Base-by-base conservation (phyloP, 2,797 vertebrate genomes). In the Poeciliopsis paucimaculata region DNA sequence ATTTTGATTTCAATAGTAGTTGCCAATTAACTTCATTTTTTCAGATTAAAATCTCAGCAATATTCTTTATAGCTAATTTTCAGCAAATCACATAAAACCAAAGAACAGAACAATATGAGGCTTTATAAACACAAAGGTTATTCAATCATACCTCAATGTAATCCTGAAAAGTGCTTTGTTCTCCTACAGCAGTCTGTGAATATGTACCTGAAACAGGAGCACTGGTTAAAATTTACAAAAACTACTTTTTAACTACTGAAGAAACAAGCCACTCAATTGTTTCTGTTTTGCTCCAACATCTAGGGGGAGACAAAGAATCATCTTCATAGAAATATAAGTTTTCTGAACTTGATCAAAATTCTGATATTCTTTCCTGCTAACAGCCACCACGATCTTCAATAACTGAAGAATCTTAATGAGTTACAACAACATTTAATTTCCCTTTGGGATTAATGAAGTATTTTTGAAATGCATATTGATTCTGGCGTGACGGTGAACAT, bases 291-390 rank as follows among this genome's bases (percentile, higher is more conserved):
- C 23, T 77, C 31, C 11, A 34, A 41, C 76, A 72, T 68, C 72
- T 70, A 77, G 76, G 41, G 23, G 76, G 76, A 60, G 76, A 70
- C 76, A 77, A 66, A n/a, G 12, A 1, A 5, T 13, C 11, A 5
- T 36, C 11, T 45, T 47, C 3, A 26, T 9, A 3, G 43, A 34
- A 28, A 60, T 15, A 28, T 28, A n/a, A 60, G 28, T 60, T 15
- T 31, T 1, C 12, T 16, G 28, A 60, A 60, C 13, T 2, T 57
- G 1, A 26, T 55, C 8, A 28, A 53, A 10, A 53, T 53, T 53
- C 55, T 23, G 23, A 28, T 41, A 2, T 41, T n/a, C 26, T 71
- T 71, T 49, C 47, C 18, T 49, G 47, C 47, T 20, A 49, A 49
- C 47, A 7, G 47, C 5, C 18, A 49, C 20, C 6, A 7, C 2